Base-by-base conservation (phyloP, 1,140 invertebrate genomes). In the Rhyzopertha dominica region DNA sequence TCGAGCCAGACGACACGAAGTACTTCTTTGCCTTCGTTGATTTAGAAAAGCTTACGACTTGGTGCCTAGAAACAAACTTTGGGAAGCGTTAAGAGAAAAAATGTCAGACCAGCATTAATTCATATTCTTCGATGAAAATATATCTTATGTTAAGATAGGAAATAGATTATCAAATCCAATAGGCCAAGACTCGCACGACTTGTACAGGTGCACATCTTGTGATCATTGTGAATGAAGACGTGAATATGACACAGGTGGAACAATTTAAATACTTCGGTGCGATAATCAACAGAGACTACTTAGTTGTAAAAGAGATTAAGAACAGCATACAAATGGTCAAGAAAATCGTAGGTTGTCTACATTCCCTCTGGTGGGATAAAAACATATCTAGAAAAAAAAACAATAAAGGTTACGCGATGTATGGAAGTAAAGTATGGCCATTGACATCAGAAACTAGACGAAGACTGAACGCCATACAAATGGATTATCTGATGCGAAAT, bases 311-410 rank as follows among this genome's bases (percentile, higher is more conserved):
- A 4, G 18, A 36, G 14, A 20, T 36, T 12, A 8, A 20, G 19
- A 12, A 20, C 2, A 18, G 18, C 13, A 36, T 36, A 20, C 16
- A 18, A 17, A n/a, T 12, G 34, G 3, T 12, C 3, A 36, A n/a
- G 24, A 36, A 22, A 17, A 20, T 36, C 13, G 14, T 36, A 3
- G 18, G 17, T 10, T 20, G 34, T 17, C 34, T 20, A 13, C 20
- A 36, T 22, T 36, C 34, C 34, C 24, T 36, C 12, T 36, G 34
- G 34, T 36, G 34, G 31, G 31, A 34, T 17, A 12, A n/a, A 34
- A 14, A 14, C 14, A 16, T 34, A 8, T 34, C 31, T 3, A 34
- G 22, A 19, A 34, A 34, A 12, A 8, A 19, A 4, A 14, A 2
- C 17, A 19, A 19, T n/a, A 4, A 34, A n/a, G 7, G 31, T 10